Percentiles rank a stretch among this genome's conserved stretches.
phyloP scores from a whole-genome alignment of 92 coral and sea anemone genomes.

The Epizoanthus ramosus region DNA sequence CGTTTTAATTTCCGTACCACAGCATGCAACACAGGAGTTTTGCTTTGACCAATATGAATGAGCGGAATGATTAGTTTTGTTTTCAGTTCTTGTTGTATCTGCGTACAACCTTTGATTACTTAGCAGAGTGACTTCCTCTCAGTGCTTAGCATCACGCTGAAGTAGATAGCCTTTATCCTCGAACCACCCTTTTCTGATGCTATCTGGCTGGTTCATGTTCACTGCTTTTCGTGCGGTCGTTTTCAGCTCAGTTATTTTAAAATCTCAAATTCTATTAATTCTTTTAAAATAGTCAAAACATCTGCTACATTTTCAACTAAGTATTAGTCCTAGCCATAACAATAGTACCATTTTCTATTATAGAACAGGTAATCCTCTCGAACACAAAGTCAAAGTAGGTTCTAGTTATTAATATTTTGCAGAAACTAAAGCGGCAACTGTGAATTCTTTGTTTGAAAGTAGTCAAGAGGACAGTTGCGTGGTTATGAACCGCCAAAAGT shows the following conservation, averaged over 20 bases:
- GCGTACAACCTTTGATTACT: conserved; percentile 23
- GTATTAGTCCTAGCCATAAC: conserved; percentile 24
- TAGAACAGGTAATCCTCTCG: not conserved
- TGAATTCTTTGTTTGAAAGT: not conserved
- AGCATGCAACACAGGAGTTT: conserved; percentile 14
- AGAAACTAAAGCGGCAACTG: conserved; percentile 7
- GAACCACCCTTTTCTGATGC: not conserved
- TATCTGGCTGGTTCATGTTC: not conserved
- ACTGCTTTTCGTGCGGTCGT: not conserved
- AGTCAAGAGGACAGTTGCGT: not conserved
- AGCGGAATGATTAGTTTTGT: conserved; percentile 10
- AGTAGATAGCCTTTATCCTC: not conserved
- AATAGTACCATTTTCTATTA: conserved; percentile 7
- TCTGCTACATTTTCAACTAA: not conserved
- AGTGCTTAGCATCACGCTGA: not conserved
- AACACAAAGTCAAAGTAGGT: conserved; percentile 3
- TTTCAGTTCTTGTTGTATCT: not conserved
- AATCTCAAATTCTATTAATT: not conserved
- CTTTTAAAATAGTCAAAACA: conserved; percentile 25
- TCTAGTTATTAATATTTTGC: conserved; percentile 22
- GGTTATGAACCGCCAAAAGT: not conserved
- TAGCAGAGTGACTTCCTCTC: not conserved
- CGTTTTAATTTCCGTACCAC: conserved; percentile 39
- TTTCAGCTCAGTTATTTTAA: not conserved
- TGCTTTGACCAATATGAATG: conserved; percentile 11